Conservation (phyloP, 2,113 vertebrate genomes). For the Gobiocypris rarus region DNA sequence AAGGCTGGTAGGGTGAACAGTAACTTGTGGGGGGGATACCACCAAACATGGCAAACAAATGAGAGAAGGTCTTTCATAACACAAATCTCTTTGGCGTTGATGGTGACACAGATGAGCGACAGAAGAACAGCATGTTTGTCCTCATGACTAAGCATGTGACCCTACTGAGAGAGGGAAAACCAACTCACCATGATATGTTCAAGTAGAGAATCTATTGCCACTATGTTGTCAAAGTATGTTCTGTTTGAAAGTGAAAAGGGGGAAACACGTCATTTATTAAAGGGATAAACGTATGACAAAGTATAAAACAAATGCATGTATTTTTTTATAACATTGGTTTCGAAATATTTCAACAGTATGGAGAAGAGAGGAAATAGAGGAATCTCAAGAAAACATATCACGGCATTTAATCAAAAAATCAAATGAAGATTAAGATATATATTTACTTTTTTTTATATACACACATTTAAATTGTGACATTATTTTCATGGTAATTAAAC, state of each 20-base stretch:
- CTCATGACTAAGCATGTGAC: conserved; percentile 46
- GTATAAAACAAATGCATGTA: background rate
- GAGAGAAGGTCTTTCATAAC: conserved; percentile 47
- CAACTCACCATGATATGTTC: conserved; percentile 99
- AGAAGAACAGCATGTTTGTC: conserved; percentile 40
- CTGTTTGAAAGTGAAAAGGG: conserved; percentile 80
- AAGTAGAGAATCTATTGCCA: conserved; percentile 99
- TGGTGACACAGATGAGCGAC: conserved; percentile 39
- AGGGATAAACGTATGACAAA: background rate
- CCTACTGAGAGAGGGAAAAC: conserved; percentile 47
- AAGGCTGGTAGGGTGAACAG: conserved; percentile 32
- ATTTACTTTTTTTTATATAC: no score
- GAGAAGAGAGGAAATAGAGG: background rate
- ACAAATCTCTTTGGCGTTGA: conserved; percentile 26
- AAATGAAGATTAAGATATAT: background rate
- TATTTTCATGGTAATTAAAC: background rate
- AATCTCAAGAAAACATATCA: background rate
- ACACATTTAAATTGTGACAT: no score
- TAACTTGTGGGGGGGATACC: conserved; percentile 30
- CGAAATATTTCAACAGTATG: background rate
- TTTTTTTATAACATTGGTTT: background rate
- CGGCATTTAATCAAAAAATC: background rate
- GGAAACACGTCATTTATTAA: conserved; percentile 44
- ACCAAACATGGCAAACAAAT: conserved; percentile 32
- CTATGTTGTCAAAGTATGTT: conserved; percentile 99